Base-by-base conservation (phyloP, 2,888 invertebrate species). In the Vanessa cardui region DNA sequence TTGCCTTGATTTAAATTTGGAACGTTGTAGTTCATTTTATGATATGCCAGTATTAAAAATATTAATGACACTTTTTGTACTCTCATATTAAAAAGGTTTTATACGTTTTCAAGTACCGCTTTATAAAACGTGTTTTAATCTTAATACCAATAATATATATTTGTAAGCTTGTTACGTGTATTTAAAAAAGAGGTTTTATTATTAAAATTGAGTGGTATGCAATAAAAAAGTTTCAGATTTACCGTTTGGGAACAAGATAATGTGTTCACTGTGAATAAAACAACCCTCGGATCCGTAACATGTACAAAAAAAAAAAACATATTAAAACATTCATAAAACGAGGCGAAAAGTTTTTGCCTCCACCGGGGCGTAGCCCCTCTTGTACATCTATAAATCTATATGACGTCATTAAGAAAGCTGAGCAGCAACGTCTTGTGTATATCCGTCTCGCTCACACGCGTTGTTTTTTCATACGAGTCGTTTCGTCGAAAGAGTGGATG, bases 381-480 rank as follows among this genome's bases (percentile, higher is more conserved):
- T 76, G 78, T 84, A 90, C 87, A 89, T 84, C 89, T 88, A 92
- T 89, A 88, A 90, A 90, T 92, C 92, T 91, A 92, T 89, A 91
- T 87, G 87, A 88, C 88, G 87, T 88, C 91, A 90, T 88, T 88
- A 92, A 92, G 92, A 91, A 92, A 92, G 85, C 88, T 83, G 83
- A 82, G 83, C 72, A 82, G 82, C 78, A 85, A 81, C 87, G 82
- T 90, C 90, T 91, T 89, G 85, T 82, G 80, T 83, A 88, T 84
- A 84, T 74, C 86, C 73, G 76, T 88, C 92, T 77, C 83, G 69
- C 68, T 91, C 84, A 46, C 76, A 71, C 86, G 54, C 77, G 73
- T 74, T 76, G 72, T 76, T 80, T 82, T 82, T 80, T 79, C 72
- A 60, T 66, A 67, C 72, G 64, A 56, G 63, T 59, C 71, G 59